phyloP scores from a whole-genome alignment of 1,140 invertebrate species.

The Neodiprion virginianus region DNA sequence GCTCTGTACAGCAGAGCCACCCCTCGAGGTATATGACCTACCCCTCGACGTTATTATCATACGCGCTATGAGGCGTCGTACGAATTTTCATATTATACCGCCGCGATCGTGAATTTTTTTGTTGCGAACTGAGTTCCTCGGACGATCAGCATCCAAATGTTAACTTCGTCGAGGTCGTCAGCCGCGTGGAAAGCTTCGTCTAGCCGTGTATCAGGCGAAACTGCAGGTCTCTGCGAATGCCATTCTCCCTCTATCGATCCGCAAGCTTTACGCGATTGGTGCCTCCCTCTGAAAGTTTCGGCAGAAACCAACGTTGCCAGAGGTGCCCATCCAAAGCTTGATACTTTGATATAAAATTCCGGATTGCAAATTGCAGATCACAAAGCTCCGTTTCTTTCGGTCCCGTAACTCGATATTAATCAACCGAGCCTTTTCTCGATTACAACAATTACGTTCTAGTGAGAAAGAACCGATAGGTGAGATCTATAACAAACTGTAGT shows the following conservation, averaged over 20 bases:
- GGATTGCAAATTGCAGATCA: too few relatives aligned
- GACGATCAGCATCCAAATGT: neutral
- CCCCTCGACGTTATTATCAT: too few relatives aligned
- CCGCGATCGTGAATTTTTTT: neutral
- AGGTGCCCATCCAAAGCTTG: neutral
- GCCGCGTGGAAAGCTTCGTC: neutral
- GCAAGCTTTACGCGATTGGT: neutral
- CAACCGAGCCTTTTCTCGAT: too few relatives aligned
- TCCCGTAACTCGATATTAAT: too few relatives aligned
- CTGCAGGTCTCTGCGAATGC: neutral
- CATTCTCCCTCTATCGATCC: neutral
- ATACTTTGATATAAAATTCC: too few relatives aligned
- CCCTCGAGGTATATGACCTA: too few relatives aligned
- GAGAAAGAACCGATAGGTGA: too few relatives aligned
- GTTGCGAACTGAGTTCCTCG: neutral
- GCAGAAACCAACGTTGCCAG: neutral
- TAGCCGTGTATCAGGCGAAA: neutral
- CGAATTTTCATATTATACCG: neutral
- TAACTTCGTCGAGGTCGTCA: neutral
- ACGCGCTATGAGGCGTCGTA: neutral
- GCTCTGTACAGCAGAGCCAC: too few relatives aligned
- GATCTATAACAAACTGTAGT: too few relatives aligned
- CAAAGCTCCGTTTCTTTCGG: too few relatives aligned
- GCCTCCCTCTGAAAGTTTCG: neutral
- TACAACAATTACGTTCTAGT: too few relatives aligned